Evolutionary conservation across 1,140 invertebrate species (phyloP).

Genomic region (Drosophila varians): DNA sequence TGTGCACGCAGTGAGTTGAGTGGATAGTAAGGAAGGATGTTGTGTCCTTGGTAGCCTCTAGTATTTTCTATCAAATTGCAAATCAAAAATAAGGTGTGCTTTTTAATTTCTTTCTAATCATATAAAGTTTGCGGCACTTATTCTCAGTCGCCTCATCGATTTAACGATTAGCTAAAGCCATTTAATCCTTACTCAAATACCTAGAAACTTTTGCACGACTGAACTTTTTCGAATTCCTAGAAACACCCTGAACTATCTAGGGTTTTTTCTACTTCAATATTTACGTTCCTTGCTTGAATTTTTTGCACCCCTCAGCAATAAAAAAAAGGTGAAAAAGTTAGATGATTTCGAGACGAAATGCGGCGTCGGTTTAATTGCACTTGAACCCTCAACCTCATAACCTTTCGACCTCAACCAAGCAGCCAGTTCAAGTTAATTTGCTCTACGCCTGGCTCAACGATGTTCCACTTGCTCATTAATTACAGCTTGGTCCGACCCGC

Average conservation of each 20-base stretch:
- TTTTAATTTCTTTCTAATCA: too few species aligned
- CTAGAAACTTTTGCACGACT: too few species aligned
- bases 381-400: conserved; percentile 35
- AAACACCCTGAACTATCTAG: not conserved
- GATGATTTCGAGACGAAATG: conserved; percentile 68
- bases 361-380: conserved; percentile 68
- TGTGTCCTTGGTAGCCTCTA: too few species aligned
- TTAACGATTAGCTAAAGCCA: too few species aligned
- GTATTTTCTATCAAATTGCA: too few species aligned
- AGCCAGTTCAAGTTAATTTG: conserved; percentile 74
- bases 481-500: conserved; percentile 65
- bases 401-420: conserved; percentile 12
- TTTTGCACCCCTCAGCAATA: conserved; percentile 12
- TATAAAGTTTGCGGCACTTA: not conserved
- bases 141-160: not conserved
- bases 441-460: conserved; percentile 49
- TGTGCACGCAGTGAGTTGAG: not conserved
- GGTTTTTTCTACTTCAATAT: conserved; percentile 9
- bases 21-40: not conserved
- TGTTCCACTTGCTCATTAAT: conserved; percentile 77
- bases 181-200: too few species aligned
- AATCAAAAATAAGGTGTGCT: too few species aligned
- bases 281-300: conserved; percentile 16
- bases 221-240: conserved; percentile 7
- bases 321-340: conserved; percentile 33